Percentiles rank a stretch among this genome's conserved stretches.
These are phyloP conservation scores for Vanessa cardui DNA, from an alignment of 2,888 invertebrate species.

Conservation along the genomic window DNA sequence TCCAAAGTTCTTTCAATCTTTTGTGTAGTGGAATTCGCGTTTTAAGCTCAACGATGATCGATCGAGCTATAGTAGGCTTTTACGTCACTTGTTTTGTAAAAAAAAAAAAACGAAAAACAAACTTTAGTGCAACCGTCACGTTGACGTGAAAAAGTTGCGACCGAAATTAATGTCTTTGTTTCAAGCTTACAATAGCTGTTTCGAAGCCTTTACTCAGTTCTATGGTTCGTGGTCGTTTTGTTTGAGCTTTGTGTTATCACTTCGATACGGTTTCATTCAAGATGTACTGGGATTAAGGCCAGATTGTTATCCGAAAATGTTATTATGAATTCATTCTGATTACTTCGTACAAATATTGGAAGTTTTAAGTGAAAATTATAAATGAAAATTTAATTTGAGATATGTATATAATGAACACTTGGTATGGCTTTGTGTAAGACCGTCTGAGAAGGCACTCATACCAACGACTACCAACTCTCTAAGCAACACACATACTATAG, in stretches of 20 bases:
- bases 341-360: constrained; percentile 3
- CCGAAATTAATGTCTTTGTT: constrained; percentile 48
- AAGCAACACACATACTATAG: too few species aligned
- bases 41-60: neutral
- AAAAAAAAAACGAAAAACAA: constrained; percentile 21
- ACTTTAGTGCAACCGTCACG: constrained; percentile 40
- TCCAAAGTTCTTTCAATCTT: neutral
- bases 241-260: constrained; percentile 15
- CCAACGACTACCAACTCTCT: too few species aligned
- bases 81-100: constrained; percentile 13
- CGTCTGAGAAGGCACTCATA: too few species aligned
- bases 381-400: neutral
- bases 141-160: constrained; percentile 41
- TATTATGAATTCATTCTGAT: constrained; percentile 23
- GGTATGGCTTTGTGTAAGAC: too few species aligned
- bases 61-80: constrained; percentile 8
- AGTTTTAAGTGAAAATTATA: neutral
- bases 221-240: constrained; percentile 15
- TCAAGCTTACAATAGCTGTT: constrained; percentile 40
- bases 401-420: too few species aligned
- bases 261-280: constrained; percentile 10
- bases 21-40: neutral
- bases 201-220: constrained; percentile 30
- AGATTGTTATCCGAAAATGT: constrained; percentile 21
- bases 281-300: constrained; percentile 1